phyloP scores from a whole-genome alignment of 2,797 vertebrate genomes.

The Halcyon smyrnensis region DNA sequence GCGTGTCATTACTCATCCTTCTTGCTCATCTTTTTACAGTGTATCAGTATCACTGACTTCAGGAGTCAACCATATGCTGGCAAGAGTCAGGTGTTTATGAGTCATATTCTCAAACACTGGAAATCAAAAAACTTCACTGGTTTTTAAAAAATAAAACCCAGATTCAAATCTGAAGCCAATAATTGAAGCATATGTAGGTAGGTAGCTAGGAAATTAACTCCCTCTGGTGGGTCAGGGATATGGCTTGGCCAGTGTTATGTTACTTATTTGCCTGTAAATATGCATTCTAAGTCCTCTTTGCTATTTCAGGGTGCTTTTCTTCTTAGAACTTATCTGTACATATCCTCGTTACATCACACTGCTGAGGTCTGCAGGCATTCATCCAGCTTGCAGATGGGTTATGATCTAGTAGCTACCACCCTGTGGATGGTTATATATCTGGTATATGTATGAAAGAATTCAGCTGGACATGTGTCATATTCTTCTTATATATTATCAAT shows the following conservation, averaged over 20 bases:
- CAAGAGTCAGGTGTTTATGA: neutral
- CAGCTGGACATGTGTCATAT: neutral
- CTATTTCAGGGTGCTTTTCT: constrained; percentile 7
- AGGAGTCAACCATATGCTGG: neutral
- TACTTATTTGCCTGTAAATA: neutral
- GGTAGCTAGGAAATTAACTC: neutral
- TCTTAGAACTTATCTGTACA: neutral
- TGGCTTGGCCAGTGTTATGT: neutral
- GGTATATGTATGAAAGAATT: neutral
- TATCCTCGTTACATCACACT: neutral
- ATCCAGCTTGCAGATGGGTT: constrained; percentile 3
- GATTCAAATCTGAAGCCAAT: neutral
- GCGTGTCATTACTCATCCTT: neutral
- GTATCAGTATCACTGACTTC: neutral
- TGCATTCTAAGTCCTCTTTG: neutral
- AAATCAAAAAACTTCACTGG: neutral
- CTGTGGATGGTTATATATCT: neutral
- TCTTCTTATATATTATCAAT: neutral
- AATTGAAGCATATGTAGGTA: neutral
- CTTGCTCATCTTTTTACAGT: neutral
- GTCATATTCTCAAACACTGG: neutral
- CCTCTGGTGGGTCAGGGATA: neutral
- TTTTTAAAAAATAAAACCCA: neutral
- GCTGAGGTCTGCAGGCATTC: neutral
- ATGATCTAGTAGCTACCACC: neutral